Percentiles rank a stretch among this genome's conserved stretches.
Conservation (phyloP, 1,140 invertebrate species). For the Zophobas atratus region DNA sequence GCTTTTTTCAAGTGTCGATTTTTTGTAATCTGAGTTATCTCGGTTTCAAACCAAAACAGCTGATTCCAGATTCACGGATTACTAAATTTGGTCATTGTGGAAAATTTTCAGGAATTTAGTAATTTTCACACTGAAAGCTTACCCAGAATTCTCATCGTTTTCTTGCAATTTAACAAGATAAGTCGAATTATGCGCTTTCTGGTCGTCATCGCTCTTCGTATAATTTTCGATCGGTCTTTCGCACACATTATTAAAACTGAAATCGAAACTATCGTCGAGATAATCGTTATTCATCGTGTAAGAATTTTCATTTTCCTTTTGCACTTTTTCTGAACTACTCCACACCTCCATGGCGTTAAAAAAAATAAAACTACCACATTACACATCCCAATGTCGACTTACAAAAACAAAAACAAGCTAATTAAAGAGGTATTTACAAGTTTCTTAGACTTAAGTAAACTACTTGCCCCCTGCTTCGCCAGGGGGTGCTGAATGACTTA, state of each 20-base stretch:
- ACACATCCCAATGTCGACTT: slow-evolving; percentile 54
- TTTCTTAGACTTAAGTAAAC: slow-evolving; percentile 37
- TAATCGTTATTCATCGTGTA: slow-evolving; percentile 72
- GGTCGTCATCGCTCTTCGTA: slow-evolving; percentile 46
- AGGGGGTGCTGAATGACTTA: slow-evolving; percentile 40
- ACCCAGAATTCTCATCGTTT: slow-evolving; percentile 57
- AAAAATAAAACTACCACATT: slow-evolving; percentile 38
- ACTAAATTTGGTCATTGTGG: slow-evolving; percentile 54
- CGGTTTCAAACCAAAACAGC: slow-evolving; percentile 35
- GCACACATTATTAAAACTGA: slow-evolving; percentile 71
- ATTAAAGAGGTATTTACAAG: slow-evolving; percentile 24
- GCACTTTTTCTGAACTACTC: slow-evolving; percentile 50
- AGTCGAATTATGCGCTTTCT: slow-evolving; percentile 28
- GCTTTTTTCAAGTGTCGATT: background rate
- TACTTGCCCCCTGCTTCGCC: slow-evolving; percentile 8
- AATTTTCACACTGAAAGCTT: slow-evolving; percentile 33
- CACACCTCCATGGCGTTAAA: slow-evolving; percentile 49
- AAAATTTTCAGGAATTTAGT: slow-evolving; percentile 11
- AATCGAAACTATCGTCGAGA: slow-evolving; percentile 72
- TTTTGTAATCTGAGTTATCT: slow-evolving; percentile 16
- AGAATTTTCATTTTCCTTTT: slow-evolving; percentile 53
- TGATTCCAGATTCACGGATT: slow-evolving; percentile 39
- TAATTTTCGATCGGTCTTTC: slow-evolving; percentile 34
- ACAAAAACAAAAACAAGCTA: slow-evolving; percentile 51
- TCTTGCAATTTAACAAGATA: slow-evolving; percentile 47